Evolutionary conservation across 2,888 invertebrate genomes (phyloP).

Genomic region (Conomelus anceps): DNA sequence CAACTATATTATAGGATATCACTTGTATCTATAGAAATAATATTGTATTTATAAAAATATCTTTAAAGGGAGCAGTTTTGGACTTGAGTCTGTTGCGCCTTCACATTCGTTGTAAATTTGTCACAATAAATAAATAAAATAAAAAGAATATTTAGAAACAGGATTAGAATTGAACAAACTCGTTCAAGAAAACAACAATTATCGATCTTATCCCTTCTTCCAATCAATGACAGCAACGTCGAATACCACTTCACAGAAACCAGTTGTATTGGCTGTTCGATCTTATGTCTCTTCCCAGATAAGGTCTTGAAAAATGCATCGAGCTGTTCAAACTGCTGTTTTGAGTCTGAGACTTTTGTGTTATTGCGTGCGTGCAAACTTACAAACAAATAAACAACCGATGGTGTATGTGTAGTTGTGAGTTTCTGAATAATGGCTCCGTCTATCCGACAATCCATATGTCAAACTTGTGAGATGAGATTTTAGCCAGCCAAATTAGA

Average conservation of each 20-base stretch:
- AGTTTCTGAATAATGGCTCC: background rate
- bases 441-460: background rate
- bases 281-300: background rate
- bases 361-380: background rate
- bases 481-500: background rate
- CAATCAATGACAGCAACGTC: background rate
- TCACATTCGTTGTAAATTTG: too few relatives aligned
- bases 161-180: background rate
- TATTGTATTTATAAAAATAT: too few relatives aligned
- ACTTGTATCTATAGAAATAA: too few relatives aligned
- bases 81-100: too few relatives aligned
- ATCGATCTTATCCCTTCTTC: background rate
- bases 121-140: background rate
- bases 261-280: background rate
- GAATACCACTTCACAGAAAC: background rate
- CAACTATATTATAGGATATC: too few relatives aligned
- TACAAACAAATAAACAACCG: background rate
- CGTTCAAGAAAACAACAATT: background rate
- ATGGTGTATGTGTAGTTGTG: background rate
- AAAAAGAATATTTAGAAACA: background rate
- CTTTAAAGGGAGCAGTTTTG: too few relatives aligned
- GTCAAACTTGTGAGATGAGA: background rate
- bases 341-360: background rate
- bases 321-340: background rate
- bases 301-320: background rate